phyloP scores from a whole-genome alignment of 1,140 invertebrate genomes.

The Calephelis virginiensis region DNA sequence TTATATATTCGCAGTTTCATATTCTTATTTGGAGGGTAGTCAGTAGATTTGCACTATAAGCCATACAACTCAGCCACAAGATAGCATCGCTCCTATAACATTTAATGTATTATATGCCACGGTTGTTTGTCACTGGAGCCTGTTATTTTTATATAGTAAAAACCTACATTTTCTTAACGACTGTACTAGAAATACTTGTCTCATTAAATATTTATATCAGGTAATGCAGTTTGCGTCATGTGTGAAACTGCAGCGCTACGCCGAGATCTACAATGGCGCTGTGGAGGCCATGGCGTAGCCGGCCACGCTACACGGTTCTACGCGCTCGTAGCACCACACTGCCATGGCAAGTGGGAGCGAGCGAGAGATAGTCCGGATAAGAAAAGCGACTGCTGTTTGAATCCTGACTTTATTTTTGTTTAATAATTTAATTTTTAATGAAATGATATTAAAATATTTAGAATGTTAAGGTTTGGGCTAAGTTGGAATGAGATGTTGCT shows the following conservation, averaged over 20 bases:
- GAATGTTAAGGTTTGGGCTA: background rate
- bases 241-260: constrained; percentile 88
- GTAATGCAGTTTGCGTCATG: constrained; percentile 85
- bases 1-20: no score
- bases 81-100: no score
- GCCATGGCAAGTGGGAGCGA: constrained; percentile 91
- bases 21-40: no score
- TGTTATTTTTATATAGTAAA: no score
- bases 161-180: no score
- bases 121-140: no score
- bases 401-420: constrained; percentile 84
- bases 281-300: constrained; percentile 87
- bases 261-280: constrained; percentile 85
- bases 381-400: constrained; percentile 78
- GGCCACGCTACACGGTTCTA: constrained; percentile 87
- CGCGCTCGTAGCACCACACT: constrained; percentile 86
- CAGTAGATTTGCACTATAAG: no score
- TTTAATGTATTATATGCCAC: no score
- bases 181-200: no score
- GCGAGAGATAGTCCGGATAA: constrained; percentile 80
- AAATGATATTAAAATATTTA: constrained; percentile 13
- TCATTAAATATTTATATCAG: constrained; percentile 56
- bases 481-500: no score
- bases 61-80: no score
- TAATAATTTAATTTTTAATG: constrained; percentile 41